Evolutionary conservation across 1,140 invertebrate genomes (phyloP), one percentile per base, ranked within the genome.

Genomic region (Tachypleus tridentatus): DNA sequence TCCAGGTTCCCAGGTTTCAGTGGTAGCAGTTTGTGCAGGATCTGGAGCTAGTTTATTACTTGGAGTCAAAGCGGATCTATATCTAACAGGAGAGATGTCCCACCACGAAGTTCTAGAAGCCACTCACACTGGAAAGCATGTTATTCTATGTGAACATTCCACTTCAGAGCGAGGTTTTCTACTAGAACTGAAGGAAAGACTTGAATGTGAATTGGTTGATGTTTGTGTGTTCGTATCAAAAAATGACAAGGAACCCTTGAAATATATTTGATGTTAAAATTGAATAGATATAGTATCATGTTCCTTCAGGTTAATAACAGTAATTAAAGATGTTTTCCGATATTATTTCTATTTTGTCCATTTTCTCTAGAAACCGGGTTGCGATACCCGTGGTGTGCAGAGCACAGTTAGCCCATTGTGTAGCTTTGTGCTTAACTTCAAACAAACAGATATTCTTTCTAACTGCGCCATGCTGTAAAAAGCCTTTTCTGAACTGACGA

Each of bases 21-120:
- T 73, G 76, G 81, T 96, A 4, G 94, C 89, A 5, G 75, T 96
- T 0, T 97, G 94, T 78, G 92, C 92, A 58, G 95, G 95, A 0
- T 91, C 93, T 5, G 94, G 95, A 6, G 77, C 78, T 6, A 87
- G 86, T 3, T 79, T 94, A 10, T 77, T 97, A 3, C 83, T 83
- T 69, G 82, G 82, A 47, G 77, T 86, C 1, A 64, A 76, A 49
- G 88, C 87, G 7, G 91, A 96, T 79, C 76, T 98, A 1, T 91
- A 87, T 71, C 75, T 98, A 4, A 97, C 93, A 5, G 85, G 95
- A 11, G 95, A 98, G 81, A 97, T 98, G 93, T 83, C 87, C 4
- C 95, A 98, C 78, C 95, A 98, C 74, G 93, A 97, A 63, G 76
- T 97, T 1, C 78, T 97, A n/a, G 89, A 97, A 72, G 88, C 87